Base-by-base conservation (phyloP, 2,797 vertebrate species). In the Coilia nasus region DNA sequence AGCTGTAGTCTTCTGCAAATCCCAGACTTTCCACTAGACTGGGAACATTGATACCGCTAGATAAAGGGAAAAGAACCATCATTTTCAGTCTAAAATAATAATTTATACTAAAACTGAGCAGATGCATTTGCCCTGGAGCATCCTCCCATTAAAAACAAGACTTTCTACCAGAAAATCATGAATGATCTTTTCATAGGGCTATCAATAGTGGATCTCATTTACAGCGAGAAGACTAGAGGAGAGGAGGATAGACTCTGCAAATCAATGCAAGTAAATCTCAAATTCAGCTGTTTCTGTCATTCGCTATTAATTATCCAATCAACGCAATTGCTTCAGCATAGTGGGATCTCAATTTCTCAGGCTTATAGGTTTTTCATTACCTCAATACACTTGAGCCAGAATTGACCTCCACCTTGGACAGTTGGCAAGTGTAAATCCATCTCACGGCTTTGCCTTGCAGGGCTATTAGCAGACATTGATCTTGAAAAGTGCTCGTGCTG, bases 221-320 rank as follows among this genome's bases (percentile, higher is more conserved):
- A 78, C 71, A 78, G 71, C 15, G 31, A 41, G 67, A 75, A 41
- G 35, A 44, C 71, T 78, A 9, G 31, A 44, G 71, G 71, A 78
- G 31, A 41, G 31, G 71, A 78, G 31, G 17, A 78, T 78, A 78
- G 71, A 78, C 31, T 78, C 35, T 78, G 35, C 35, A 21, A 17
- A 78, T 78, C 71, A 78, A 78, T 78, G 71, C 35, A 44, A 78
- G 31, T 78, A 78, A 78, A 78, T 78, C 71, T 78, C 71, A 78
- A 78, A 78, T 78, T 78, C 71, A 78, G 71, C 71, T 78, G 71
- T 78, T 78, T 78, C 71, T 78, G 71, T 78, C 71, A 78, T 78
- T 78, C 9, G 71, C 71, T 78, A 78, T 78, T 78, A 78, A 78
- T 78, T 78, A 78, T 78, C 71, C 71, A 78, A 78, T 78, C 71